These are phyloP conservation scores for Leptinotarsa texana DNA, from an alignment of 1,140 invertebrate genomes.

Conservation along the genomic window DNA sequence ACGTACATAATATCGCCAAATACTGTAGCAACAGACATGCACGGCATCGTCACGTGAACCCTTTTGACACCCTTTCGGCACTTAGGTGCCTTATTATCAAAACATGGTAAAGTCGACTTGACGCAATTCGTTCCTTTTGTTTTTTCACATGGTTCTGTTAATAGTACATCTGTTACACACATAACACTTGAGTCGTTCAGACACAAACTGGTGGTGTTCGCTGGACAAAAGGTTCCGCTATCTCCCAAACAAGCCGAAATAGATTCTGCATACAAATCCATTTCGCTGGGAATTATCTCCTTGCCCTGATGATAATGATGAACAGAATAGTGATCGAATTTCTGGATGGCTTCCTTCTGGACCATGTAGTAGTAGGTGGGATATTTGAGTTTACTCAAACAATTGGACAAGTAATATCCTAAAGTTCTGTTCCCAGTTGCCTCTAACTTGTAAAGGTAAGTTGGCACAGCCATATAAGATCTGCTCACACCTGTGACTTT, in stretches of 20 bases:
- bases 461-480: not conserved
- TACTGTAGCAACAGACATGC: not conserved
- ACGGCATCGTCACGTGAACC: not conserved
- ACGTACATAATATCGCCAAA: slow-evolving; percentile 5
- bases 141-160: slow-evolving; percentile 2
- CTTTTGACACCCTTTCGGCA: not conserved
- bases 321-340: slow-evolving; percentile 8
- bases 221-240: slow-evolving; percentile 14
- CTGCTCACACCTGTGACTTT: not conserved
- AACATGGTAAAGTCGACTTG: not conserved
- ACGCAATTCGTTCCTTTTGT: slow-evolving; percentile 2
- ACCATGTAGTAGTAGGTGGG: slow-evolving; percentile 10
- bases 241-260: not conserved
- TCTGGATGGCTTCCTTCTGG: not conserved
- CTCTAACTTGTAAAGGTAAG: not conserved
- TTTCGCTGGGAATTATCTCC: not conserved
- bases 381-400: not conserved
- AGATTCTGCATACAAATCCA: not conserved
- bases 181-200: slow-evolving; percentile 9
- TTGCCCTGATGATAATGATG: not conserved
- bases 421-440: not conserved
- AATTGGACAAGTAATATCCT: not conserved
- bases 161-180: slow-evolving; percentile 9
- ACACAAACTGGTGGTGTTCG: not conserved
- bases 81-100: not conserved